A percentile compares a stretch with the other conserved stretches of the same genome.
Conservation (phyloP, 2,888 invertebrate genomes). For the Cylloceria caligata region DNA sequence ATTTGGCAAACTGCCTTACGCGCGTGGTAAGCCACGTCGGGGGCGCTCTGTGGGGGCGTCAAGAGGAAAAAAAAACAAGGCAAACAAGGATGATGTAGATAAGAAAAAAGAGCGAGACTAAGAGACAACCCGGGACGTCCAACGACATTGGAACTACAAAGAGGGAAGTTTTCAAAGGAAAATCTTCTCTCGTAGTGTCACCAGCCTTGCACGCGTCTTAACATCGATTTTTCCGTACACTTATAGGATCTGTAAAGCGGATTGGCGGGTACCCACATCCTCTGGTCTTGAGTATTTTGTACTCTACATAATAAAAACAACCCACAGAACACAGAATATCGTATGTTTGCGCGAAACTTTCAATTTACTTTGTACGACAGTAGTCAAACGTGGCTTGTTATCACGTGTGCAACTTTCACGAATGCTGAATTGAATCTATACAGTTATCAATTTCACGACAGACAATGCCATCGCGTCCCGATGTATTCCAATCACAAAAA, state of each 20-base stretch:
- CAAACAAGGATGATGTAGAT: conserved; percentile 49
- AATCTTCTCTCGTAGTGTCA: conserved; percentile 31
- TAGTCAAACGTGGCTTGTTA: background rate
- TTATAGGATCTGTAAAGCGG: conserved; percentile 31
- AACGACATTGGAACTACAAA: conserved; percentile 68
- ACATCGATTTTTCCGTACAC: conserved; percentile 32
- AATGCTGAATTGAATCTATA: conserved; percentile 32
- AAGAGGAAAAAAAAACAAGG: conserved; percentile 37
- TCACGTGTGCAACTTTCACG: background rate
- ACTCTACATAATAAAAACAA: conserved; percentile 9
- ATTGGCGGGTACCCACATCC: conserved; percentile 9
- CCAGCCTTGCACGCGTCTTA: conserved; percentile 3
- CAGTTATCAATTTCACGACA: conserved; percentile 7
- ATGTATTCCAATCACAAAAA: conserved; percentile 24
- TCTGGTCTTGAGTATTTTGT: conserved; percentile 20
- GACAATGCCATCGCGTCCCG: background rate
- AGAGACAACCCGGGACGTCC: conserved; percentile 56
- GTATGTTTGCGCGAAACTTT: conserved; percentile 16
- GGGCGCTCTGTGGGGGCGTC: conserved; percentile 48
- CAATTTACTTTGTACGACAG: conserved; percentile 7
- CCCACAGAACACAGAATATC: background rate
- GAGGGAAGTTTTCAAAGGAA: conserved; percentile 59
- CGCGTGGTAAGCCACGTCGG: conserved; percentile 63
- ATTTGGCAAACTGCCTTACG: conserved; percentile 73
- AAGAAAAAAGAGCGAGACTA: conserved; percentile 63